These are phyloP conservation scores for Hylaeus volcanicus DNA, from an alignment of 1,140 invertebrate species.

Conservation along the genomic window DNA sequence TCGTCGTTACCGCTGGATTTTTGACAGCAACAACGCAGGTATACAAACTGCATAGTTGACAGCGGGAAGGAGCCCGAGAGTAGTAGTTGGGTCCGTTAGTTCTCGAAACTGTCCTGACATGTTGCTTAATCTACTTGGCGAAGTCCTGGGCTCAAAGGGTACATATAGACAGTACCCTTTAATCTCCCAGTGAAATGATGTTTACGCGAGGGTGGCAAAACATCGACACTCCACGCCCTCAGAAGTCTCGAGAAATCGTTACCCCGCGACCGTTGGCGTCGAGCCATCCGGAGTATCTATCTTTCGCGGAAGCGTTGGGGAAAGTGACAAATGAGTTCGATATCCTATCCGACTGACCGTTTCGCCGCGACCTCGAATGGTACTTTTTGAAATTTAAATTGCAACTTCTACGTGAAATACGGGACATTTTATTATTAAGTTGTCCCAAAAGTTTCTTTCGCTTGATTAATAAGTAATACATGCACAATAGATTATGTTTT, in stretches of 20 bases:
- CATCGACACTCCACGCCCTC: neutral
- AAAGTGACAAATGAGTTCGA: neutral
- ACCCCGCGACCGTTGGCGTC: neutral
- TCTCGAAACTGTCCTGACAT: neutral
- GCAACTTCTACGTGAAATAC: neutral
- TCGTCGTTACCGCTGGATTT: neutral
- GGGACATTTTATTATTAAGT: too few species aligned
- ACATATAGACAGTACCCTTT: neutral
- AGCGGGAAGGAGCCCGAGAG: neutral
- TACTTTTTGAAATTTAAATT: neutral
- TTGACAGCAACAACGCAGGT: neutral
- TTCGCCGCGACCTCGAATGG: too few species aligned
- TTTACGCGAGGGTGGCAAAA: neutral
- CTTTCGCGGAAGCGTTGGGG: neutral
- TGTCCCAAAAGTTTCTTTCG: too few species aligned
- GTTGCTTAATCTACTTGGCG: conserved; percentile 1
- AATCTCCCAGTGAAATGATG: neutral
- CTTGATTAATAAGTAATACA: too few species aligned
- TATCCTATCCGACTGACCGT: neutral
- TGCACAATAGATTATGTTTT: too few species aligned
- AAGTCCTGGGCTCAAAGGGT: neutral
- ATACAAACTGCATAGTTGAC: neutral
- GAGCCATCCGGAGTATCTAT: neutral
- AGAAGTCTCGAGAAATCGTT: neutral
- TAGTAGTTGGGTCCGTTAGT: neutral